phyloP scores from a whole-genome alignment of 2,888 invertebrate species.

The Stenurella melanura region DNA sequence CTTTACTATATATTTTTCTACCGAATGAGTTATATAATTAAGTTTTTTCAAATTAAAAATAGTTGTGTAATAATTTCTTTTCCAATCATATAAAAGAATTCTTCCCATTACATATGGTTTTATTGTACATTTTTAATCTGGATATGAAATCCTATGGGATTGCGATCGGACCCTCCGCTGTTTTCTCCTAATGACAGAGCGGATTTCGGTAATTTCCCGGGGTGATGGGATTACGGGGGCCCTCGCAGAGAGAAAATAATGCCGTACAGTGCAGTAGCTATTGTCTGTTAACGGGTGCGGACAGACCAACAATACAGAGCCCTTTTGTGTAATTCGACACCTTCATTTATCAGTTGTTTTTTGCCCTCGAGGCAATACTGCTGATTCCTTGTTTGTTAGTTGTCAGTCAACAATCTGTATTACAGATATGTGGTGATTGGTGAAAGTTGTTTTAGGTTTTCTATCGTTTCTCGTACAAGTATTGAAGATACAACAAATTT shows the following conservation, averaged over 20 bases:
- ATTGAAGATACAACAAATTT: background rate
- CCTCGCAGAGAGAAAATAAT: slow-evolving; percentile 38
- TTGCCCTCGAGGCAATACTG: slow-evolving; percentile 35
- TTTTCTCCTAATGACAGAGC: slow-evolving; percentile 55
- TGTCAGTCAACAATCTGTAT: slow-evolving; percentile 45
- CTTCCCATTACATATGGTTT: background rate
- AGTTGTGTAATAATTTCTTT: background rate
- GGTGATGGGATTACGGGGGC: slow-evolving; percentile 50
- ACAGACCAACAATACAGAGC: slow-evolving; percentile 66
- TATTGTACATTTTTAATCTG: slow-evolving; percentile 46
- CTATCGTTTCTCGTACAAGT: background rate
- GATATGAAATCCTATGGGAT: slow-evolving; percentile 46
- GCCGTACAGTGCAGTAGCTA: slow-evolving; percentile 39
- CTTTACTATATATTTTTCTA: no score
- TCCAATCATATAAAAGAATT: background rate
- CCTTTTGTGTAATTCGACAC: slow-evolving; percentile 66
- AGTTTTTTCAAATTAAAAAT: no score
- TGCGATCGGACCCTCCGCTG: slow-evolving; percentile 43
- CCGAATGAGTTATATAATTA: no score
- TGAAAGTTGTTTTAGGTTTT: background rate
- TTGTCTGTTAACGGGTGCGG: slow-evolving; percentile 61
- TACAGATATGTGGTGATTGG: background rate
- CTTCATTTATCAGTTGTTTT: slow-evolving; percentile 64
- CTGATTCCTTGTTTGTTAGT: slow-evolving; percentile 50
- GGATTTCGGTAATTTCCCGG: slow-evolving; percentile 54